Conservation (phyloP, 2,797 vertebrate genomes). For the Eurystomus glaucurus region DNA sequence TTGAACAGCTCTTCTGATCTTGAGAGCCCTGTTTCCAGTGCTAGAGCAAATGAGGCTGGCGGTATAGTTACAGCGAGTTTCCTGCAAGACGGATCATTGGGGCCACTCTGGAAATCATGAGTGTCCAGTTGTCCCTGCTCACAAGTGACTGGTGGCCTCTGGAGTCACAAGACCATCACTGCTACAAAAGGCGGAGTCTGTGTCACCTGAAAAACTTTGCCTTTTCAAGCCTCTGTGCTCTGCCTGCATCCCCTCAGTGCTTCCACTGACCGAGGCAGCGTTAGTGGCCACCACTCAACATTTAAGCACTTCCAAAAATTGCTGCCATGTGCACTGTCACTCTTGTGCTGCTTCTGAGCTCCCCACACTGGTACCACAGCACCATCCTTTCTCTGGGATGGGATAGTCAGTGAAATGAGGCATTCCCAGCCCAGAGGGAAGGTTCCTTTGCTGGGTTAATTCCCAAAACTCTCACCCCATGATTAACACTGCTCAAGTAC, state of each 20-base stretch:
- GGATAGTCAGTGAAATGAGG: neutral
- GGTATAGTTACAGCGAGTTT: neutral
- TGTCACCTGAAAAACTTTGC: neutral
- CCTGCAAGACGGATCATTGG: neutral
- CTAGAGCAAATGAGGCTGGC: neutral
- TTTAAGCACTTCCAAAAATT: neutral
- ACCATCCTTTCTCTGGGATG: accelerated
- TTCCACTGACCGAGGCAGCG: neutral
- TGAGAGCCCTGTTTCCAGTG: neutral
- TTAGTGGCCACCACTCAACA: too few relatives aligned
- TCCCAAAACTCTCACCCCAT: accelerated
- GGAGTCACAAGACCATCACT: neutral
- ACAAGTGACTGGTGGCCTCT: neutral
- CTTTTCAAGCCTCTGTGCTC: neutral
- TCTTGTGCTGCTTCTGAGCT: neutral
- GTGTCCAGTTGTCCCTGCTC: neutral
- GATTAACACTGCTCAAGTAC: neutral
- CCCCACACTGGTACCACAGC: accelerated
- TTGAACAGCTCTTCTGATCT: neutral
- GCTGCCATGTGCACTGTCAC: neutral
- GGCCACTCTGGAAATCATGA: neutral
- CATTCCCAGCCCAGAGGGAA: neutral
- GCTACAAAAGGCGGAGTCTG: neutral
- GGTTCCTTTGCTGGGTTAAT: neutral
- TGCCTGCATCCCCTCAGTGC: neutral